Conservation (phyloP, 2,888 invertebrate genomes). For the Mimachlamys varia region DNA sequence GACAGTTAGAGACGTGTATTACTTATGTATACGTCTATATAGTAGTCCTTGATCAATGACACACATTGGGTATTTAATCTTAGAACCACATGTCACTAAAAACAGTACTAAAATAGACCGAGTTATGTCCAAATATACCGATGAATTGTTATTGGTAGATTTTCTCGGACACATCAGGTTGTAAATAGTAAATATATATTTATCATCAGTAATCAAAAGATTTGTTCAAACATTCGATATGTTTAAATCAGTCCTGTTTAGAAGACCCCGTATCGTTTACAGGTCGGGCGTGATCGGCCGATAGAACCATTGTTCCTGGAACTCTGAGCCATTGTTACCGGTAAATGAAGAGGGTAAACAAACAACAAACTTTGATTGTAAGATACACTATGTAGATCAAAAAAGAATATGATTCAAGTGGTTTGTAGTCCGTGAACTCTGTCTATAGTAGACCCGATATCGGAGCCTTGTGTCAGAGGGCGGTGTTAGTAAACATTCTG, state of each 20-base stretch:
- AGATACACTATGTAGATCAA: background rate
- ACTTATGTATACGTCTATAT: too few species aligned
- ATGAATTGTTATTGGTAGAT: background rate
- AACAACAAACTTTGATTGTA: background rate
- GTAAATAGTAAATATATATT: background rate
- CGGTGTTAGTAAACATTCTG: background rate
- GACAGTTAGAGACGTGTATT: too few species aligned
- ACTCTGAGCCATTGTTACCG: background rate
- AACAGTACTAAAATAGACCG: background rate
- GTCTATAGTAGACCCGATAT: background rate
- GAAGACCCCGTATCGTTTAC: background rate
- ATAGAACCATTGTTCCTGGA: background rate
- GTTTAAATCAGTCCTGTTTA: background rate
- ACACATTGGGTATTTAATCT: background rate
- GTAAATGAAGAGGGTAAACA: background rate
- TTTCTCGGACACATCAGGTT: background rate
- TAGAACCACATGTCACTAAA: background rate
- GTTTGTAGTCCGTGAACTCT: slow-evolving; percentile 11
- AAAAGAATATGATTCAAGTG: background rate
- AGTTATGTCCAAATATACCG: background rate
- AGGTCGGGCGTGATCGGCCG: background rate
- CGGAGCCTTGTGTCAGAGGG: background rate
- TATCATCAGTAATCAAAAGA: background rate
- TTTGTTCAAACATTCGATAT: background rate
- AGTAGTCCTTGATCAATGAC: too few species aligned